Evolutionary conservation across 1,140 invertebrate genomes (phyloP).

Genomic region (Conus betulinus): DNA sequence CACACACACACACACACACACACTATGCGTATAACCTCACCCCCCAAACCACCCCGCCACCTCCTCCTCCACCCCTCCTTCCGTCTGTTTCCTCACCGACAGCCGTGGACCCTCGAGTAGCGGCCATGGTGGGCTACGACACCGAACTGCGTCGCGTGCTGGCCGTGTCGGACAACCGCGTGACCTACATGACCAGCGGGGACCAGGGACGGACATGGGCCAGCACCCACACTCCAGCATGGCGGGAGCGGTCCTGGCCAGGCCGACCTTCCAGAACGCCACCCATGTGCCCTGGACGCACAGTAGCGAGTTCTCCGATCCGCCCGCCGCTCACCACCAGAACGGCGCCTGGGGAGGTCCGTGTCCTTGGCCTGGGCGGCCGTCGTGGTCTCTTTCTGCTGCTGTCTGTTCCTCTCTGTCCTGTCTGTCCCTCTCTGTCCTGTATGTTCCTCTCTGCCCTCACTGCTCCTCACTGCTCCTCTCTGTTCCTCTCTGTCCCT

Average conservation of each 20-base stretch:
- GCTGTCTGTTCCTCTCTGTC: background rate
- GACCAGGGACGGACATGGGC: slow-evolving; percentile 45
- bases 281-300: slow-evolving; percentile 47
- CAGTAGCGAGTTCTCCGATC: slow-evolving; percentile 18
- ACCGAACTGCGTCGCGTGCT: slow-evolving; percentile 28
- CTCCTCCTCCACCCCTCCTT: background rate
- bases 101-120: slow-evolving; percentile 48
- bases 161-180: slow-evolving; percentile 47
- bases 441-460: no score
- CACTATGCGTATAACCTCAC: no score
- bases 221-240: slow-evolving; percentile 33
- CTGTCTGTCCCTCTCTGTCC: background rate
- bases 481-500: no score
- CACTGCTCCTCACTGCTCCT: no score
- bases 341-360: slow-evolving; percentile 51
- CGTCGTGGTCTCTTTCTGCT: background rate
- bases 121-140: slow-evolving; percentile 47
- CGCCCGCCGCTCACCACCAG: slow-evolving; percentile 22
- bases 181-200: slow-evolving; percentile 48
- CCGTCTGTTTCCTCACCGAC: background rate
- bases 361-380: background rate
- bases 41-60: no score
- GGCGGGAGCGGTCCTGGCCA: slow-evolving; percentile 14
- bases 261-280: background rate
- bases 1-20: background rate